Conservation (phyloP, 2,113 vertebrate species). For the Columbina picui region DNA sequence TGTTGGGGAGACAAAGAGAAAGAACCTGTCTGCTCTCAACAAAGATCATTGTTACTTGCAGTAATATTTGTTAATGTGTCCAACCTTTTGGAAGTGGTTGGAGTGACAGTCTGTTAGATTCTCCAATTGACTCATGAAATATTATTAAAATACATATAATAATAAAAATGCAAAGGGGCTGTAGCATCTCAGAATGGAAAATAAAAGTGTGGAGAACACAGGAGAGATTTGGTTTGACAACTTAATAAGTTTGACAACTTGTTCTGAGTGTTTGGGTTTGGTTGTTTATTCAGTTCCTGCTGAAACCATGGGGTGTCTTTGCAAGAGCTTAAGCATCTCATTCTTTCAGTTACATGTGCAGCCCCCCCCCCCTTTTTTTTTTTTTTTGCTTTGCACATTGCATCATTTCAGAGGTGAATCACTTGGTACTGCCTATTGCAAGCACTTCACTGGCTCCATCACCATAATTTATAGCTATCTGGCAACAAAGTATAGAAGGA, state of each 20-base stretch:
- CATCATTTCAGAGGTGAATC: not conserved
- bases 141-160: not conserved
- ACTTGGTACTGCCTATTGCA: not conserved
- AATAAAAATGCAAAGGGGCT: not conserved
- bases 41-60: not conserved
- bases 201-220: not conserved
- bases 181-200: not conserved
- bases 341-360: not conserved
- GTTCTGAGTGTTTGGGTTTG: not conserved
- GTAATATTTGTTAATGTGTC: not conserved
- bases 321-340: not conserved
- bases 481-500: not conserved
- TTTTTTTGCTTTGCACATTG: not conserved
- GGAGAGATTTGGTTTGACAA: not conserved
- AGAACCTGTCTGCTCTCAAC: not conserved
- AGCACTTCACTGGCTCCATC: not conserved
- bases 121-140: not conserved
- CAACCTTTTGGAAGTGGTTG: not conserved
- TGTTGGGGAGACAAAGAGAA: not conserved
- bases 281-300: not conserved
- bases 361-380: not conserved
- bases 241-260: not conserved
- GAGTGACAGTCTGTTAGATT: not conserved
- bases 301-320: not conserved
- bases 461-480: not conserved